Evolutionary conservation across 2,797 vertebrate species (phyloP).

Genomic region (Pseudocheirus occidentalis): DNA sequence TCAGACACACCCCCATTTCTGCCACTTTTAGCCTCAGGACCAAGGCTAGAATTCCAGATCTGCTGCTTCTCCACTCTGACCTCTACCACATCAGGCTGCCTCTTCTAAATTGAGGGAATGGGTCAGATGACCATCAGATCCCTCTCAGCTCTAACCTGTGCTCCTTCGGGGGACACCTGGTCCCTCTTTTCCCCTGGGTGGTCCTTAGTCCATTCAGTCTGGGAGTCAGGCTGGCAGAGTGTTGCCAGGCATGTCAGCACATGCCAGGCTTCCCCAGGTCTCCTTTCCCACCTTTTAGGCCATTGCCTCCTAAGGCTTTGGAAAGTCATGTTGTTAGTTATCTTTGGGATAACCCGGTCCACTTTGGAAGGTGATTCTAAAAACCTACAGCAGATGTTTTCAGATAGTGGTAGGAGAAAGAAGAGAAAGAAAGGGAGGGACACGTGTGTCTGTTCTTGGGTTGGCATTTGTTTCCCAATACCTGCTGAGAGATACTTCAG

Average conservation of each 20-base stretch:
- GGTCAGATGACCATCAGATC: no score
- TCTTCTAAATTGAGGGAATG: neutral
- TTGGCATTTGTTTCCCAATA: neutral
- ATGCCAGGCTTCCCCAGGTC: neutral
- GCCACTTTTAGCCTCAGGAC: neutral
- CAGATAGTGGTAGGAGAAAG: neutral
- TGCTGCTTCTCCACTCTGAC: neutral
- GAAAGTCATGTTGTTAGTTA: neutral
- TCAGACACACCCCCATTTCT: neutral
- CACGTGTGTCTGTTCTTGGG: neutral
- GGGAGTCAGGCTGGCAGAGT: neutral
- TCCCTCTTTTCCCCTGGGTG: neutral
- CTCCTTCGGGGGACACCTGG: neutral
- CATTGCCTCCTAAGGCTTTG: neutral
- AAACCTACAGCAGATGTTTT: neutral
- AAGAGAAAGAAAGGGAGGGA: neutral
- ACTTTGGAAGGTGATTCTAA: neutral
- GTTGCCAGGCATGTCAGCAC: neutral
- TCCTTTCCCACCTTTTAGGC: neutral
- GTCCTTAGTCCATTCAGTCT: neutral
- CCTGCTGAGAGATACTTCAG: neutral
- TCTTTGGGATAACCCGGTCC: neutral
- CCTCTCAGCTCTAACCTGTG: neutral
- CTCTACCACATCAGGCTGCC: no score
- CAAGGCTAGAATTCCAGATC: neutral